Evolutionary conservation across 2,888 invertebrate species (phyloP).

Genomic region (Drosophila stalkeri): DNA sequence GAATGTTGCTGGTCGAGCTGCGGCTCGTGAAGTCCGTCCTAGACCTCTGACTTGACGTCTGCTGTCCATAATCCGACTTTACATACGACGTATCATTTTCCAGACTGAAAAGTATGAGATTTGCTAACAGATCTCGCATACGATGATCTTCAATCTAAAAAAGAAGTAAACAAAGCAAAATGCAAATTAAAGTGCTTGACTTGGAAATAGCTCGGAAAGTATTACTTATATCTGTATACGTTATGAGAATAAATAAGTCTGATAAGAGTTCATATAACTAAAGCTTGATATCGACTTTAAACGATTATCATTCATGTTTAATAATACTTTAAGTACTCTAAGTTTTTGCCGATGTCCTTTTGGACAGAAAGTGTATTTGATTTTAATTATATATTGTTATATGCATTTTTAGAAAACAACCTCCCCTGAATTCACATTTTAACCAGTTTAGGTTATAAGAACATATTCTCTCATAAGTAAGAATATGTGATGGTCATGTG

Average conservation of each 20-base stretch:
- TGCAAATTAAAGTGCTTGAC: neutral
- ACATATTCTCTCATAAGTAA: neutral
- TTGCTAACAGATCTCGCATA: constrained; percentile 32
- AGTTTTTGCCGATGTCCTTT: no score
- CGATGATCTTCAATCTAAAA: constrained; percentile 30
- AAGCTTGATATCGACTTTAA: neutral
- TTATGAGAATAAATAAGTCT: neutral
- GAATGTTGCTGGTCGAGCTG: neutral
- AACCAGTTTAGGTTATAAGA: neutral
- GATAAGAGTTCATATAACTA: neutral
- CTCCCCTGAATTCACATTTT: neutral
- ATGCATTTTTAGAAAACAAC: neutral
- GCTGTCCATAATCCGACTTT: neutral
- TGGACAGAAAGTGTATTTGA: neutral
- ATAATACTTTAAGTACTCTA: no score
- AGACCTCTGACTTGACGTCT: neutral
- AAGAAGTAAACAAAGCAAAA: neutral
- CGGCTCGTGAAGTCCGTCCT: neutral
- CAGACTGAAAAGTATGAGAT: constrained; percentile 34
- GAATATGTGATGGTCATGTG: neutral
- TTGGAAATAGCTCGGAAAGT: neutral
- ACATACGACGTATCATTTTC: constrained; percentile 16
- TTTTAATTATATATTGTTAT: neutral
- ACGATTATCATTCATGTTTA: no score
- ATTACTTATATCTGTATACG: neutral